Conservation (phyloP, 2,113 vertebrate species). For the Bostrychus sinensis region DNA sequence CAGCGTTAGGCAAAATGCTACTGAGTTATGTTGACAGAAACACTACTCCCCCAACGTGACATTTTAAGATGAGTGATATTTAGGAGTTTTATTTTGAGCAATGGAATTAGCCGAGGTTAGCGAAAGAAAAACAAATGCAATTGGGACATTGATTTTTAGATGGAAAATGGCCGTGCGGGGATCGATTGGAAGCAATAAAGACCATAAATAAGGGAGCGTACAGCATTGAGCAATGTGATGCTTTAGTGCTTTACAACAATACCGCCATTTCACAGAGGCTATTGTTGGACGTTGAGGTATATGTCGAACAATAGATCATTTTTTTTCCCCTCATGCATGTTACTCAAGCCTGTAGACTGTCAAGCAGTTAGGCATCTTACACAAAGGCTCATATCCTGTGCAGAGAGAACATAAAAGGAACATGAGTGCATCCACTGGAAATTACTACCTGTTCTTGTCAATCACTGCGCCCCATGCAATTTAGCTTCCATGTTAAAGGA, state of each 20-base stretch:
- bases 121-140: slow-evolving; percentile 61
- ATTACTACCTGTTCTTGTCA: slow-evolving; percentile 52
- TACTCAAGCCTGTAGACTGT: slow-evolving; percentile 25
- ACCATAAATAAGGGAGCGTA: slow-evolving; percentile 51
- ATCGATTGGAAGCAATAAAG: slow-evolving; percentile 60
- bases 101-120: slow-evolving; percentile 65
- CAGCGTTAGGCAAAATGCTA: slow-evolving; percentile 34
- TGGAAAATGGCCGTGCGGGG: slow-evolving; percentile 37
- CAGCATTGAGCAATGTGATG: slow-evolving; percentile 19
- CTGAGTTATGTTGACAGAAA: slow-evolving; percentile 57
- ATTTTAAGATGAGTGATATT: slow-evolving; percentile 62
- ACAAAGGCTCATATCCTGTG: slow-evolving; percentile 49
- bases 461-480: slow-evolving; percentile 17
- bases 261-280: not conserved
- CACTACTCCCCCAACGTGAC: slow-evolving; percentile 39
- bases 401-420: slow-evolving; percentile 28
- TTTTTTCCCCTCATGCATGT: slow-evolving; percentile 20
- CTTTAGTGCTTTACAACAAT: slow-evolving; percentile 21
- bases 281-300: not conserved
- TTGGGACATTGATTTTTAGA: slow-evolving; percentile 68
- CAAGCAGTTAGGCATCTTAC: slow-evolving; percentile 31
- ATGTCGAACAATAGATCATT: not conserved
- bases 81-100: slow-evolving; percentile 50
- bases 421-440: slow-evolving; percentile 46
- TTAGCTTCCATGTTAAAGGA: slow-evolving; percentile 19